These are phyloP conservation scores for Aleiodes leptofemur DNA, from an alignment of 2,888 invertebrate genomes.

Conservation along the genomic window DNA sequence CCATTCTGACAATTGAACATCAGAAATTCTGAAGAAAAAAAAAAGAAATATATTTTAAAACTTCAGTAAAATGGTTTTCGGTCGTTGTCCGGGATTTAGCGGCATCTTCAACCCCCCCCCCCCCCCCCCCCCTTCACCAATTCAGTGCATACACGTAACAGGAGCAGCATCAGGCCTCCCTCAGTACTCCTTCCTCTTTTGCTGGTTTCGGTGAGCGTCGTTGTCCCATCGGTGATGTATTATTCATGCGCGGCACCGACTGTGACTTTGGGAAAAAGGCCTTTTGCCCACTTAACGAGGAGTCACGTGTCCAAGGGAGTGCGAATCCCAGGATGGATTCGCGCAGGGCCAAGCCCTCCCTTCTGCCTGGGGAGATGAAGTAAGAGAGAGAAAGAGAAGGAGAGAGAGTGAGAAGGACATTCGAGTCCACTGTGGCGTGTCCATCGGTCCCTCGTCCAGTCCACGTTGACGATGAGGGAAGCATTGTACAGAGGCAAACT, in stretches of 20 bases:
- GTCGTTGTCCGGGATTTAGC: slow-evolving; percentile 22
- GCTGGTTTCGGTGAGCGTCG: slow-evolving; percentile 31
- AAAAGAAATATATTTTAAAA: slow-evolving; percentile 44
- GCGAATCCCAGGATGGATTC: slow-evolving; percentile 46
- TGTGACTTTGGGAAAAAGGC: slow-evolving; percentile 49
- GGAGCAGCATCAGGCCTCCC: slow-evolving; percentile 7
- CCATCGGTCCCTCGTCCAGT: slow-evolving; percentile 18
- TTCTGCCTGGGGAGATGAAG: slow-evolving; percentile 17
- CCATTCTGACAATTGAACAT: slow-evolving; percentile 22
- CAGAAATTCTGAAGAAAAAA: slow-evolving; percentile 19
- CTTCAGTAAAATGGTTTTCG: not conserved
- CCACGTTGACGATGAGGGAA: slow-evolving; percentile 19
- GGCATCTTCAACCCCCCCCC: slow-evolving; percentile 5
- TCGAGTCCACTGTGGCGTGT: slow-evolving; percentile 18
- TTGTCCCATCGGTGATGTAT: slow-evolving; percentile 44
- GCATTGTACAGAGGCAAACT: slow-evolving; percentile 16
- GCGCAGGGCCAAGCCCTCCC: slow-evolving; percentile 29
- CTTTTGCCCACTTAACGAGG: slow-evolving; percentile 49
- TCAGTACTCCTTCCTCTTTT: slow-evolving; percentile 7
- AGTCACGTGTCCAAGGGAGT: slow-evolving; percentile 50
- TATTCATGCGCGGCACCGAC: slow-evolving; percentile 50
- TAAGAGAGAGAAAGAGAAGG: not conserved
- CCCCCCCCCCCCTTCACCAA: no score
- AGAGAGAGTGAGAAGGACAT: slow-evolving; percentile 9
- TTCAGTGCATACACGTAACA: slow-evolving; percentile 5